Percentiles rank a stretch among this genome's conserved stretches.
phyloP scores from a whole-genome alignment of 1,140 invertebrate species.

The Hylyphantes graminicola region DNA sequence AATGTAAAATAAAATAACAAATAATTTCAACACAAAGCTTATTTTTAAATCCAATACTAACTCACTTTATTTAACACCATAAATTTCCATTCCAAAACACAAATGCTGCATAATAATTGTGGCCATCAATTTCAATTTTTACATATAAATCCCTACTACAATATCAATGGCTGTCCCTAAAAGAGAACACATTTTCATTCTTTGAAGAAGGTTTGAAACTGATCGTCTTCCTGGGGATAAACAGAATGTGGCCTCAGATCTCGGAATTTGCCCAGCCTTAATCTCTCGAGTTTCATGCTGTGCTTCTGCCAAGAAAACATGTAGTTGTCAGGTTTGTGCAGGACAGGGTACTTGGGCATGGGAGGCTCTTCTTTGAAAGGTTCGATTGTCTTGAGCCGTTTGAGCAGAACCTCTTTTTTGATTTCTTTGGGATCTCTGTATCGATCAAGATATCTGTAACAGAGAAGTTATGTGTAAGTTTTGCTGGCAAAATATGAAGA shows the following conservation, averaged over 20 bases:
- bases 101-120: no score
- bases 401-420: constrained; percentile 84
- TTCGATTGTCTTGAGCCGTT: constrained; percentile 82
- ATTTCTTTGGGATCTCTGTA: constrained; percentile 91
- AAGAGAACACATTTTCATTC: background rate
- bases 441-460: constrained; percentile 82
- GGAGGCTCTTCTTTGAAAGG: constrained; percentile 76
- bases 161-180: no score
- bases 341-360: constrained; percentile 79
- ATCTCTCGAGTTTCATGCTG: constrained; percentile 61
- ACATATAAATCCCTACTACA: no score
- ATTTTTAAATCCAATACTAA: no score
- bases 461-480: constrained; percentile 34
- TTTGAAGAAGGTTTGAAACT: background rate
- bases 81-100: no score
- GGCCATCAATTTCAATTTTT: no score
- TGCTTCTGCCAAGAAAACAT: constrained; percentile 81
- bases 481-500: no score
- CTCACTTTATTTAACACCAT: no score
- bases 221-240: constrained; percentile 59
- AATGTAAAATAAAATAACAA: no score
- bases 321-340: constrained; percentile 66
- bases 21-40: no score
- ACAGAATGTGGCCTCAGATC: constrained; percentile 64
- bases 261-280: constrained; percentile 65